Evolutionary conservation across 2,888 invertebrate species (phyloP), one percentile per base, ranked within the genome.

Genomic region (Monopis laevigella): DNA sequence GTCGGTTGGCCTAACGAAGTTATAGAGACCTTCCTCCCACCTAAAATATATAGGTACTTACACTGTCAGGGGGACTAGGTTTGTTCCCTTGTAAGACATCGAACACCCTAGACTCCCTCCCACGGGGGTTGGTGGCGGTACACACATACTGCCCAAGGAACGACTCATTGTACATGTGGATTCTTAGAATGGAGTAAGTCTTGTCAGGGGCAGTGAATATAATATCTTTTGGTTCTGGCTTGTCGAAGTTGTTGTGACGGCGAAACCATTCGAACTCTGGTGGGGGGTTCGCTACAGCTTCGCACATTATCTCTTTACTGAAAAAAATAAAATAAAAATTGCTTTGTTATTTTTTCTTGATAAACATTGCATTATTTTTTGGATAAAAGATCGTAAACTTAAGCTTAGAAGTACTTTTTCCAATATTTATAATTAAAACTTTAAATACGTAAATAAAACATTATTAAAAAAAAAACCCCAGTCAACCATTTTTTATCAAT

Each of bases 241-340:
- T 51, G 5, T 59, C 59, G 36, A 60, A 59, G 39, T 51, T 60
- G 41, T 54, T 55, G 30, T 54, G 52, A 0, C 18, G 13, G 16
- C 29, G 28, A 11, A 46, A 56, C 78, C 78, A 80, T 24, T 50
- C 53, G 54, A 63, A 80, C 1, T 52, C 60, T 0, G 78, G 73
- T 3, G 55, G 55, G 0, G 78, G 78, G 42, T 68, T 59, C 1
- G 74, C 78, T 10, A 65, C 59, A 2, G 72, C 68, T 36, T 57
- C 64, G 55, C 78, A 80, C 0, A 69, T 69, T 41, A 80, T 66
- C 44, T 71, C 70, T 49, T 78, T 78, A 2, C 78, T 78, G 59
- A n/a, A 64, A 17, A 30, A 3, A n/a, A n/a, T n/a, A n/a, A n/a
- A n/a, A n/a, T n/a, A n/a, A n/a, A n/a, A n/a, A n/a, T n/a, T n/a